These are phyloP conservation scores for Ovis canadensis DNA, from an alignment of 2,113 vertebrate species.

Conservation along the genomic window DNA sequence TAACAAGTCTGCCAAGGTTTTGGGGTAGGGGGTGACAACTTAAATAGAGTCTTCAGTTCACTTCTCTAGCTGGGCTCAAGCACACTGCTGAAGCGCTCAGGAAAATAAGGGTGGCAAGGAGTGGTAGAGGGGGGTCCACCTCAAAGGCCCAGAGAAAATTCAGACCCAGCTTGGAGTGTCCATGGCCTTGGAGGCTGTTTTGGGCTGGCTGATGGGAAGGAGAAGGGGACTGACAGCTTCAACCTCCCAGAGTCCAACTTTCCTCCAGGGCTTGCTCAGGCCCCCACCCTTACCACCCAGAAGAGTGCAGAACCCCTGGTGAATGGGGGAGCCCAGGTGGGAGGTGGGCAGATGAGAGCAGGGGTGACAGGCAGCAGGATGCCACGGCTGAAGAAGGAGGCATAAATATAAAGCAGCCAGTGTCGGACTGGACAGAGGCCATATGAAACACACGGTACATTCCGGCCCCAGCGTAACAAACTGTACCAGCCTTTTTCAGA, in stretches of 20 bases:
- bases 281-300: neutral
- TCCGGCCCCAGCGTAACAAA: conserved; percentile 82
- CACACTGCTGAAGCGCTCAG: neutral
- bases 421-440: conserved; percentile 79
- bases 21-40: neutral
- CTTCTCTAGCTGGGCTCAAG: neutral
- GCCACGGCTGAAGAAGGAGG: conserved; percentile 66
- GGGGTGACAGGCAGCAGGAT: conserved; percentile 69
- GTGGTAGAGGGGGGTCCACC: neutral
- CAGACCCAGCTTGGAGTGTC: neutral
- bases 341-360: conserved; percentile 26
- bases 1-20: neutral
- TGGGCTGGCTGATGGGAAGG: neutral
- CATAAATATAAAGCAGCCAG: conserved; percentile 80
- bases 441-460: conserved; percentile 84
- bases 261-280: neutral
- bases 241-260: neutral
- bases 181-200: neutral
- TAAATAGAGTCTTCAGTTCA: neutral
- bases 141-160: neutral
- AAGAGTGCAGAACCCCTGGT: neutral
- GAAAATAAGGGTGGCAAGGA: neutral
- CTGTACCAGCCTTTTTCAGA: conserved; percentile 80
- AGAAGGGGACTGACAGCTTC: neutral
- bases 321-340: neutral